Conservation (phyloP, 2,888 invertebrate genomes). For the Drosophila cyrtoloma region DNA sequence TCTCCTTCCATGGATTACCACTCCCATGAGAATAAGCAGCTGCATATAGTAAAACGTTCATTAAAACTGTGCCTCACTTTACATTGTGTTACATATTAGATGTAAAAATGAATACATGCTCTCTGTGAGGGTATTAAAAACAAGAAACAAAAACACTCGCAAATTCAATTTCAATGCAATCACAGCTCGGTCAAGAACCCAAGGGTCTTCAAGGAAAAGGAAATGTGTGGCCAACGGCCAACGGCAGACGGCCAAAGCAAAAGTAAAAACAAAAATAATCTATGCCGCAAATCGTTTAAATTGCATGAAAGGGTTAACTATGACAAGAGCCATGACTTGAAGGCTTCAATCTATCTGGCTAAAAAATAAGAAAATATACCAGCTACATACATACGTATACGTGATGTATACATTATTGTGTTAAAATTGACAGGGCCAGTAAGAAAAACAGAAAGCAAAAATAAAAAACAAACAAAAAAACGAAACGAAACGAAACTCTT, state of each 20-base stretch:
- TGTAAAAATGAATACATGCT: not conserved
- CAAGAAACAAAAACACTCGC: conserved; percentile 46
- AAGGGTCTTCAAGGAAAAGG: conserved; percentile 7
- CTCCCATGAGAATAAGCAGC: not conserved
- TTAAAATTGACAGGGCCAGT: conserved; percentile 37
- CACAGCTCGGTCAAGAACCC: conserved; percentile 31
- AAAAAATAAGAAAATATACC: conserved; percentile 14
- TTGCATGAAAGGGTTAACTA: conserved; percentile 60
- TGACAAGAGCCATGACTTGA: conserved; percentile 40
- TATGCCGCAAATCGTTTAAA: conserved; percentile 64
- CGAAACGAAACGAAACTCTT: conserved; percentile 47
- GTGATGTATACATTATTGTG: conserved; percentile 32
- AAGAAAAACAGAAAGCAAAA: conserved; percentile 1
- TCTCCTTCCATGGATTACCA: not conserved
- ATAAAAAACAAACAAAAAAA: conserved; percentile 15
- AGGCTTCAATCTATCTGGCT: conserved; percentile 53
- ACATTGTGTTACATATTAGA: not conserved
- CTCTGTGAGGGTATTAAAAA: not conserved
- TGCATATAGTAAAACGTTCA: too few relatives aligned
- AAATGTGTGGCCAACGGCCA: conserved; percentile 40
- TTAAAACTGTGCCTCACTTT: not conserved
- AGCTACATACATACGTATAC: conserved; percentile 7
- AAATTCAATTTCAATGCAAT: conserved; percentile 77
- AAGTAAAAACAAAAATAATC: conserved; percentile 55
- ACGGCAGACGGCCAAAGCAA: conserved; percentile 14